Percentiles rank a stretch among this genome's conserved stretches.
These are phyloP conservation scores for Thomomys bottae DNA, from an alignment of 2,113 vertebrate species.

Conservation along the genomic window DNA sequence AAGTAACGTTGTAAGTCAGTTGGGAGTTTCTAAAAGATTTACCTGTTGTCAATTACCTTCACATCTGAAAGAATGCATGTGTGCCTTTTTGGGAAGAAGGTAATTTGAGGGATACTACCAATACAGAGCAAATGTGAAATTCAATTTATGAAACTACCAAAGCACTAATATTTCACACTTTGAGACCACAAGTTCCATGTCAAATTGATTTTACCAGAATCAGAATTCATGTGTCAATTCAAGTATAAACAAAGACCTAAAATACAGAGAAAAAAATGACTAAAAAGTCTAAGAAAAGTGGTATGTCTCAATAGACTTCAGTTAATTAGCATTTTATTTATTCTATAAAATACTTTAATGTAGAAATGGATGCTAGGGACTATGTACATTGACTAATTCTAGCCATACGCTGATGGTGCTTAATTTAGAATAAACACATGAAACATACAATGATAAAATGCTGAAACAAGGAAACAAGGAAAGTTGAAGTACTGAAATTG, in stretches of 20 bases:
- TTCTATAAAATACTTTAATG: background rate
- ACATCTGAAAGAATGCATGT: background rate
- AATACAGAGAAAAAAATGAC: background rate
- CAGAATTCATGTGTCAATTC: slow-evolving; percentile 31
- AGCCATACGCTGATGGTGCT: background rate
- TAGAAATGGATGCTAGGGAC: background rate
- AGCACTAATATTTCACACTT: background rate
- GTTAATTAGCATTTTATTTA: background rate
- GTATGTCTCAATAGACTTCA: too few species aligned
- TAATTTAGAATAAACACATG: background rate
- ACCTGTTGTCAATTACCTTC: background rate
- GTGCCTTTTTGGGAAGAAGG: background rate
- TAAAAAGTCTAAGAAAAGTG: background rate
- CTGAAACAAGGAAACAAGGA: background rate
- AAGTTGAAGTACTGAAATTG: background rate
- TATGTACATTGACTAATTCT: background rate
- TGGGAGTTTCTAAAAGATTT: slow-evolving; percentile 19
- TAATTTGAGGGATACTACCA: background rate
- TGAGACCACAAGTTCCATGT: background rate
- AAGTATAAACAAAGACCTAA: slow-evolving; percentile 30
- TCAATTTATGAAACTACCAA: background rate
- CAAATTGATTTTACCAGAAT: background rate
- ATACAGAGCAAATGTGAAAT: background rate
- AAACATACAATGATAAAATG: background rate
- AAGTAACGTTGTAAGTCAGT: background rate